phyloP scores from a whole-genome alignment of 2,888 invertebrate genomes.

The Protodeltote pygarga region DNA sequence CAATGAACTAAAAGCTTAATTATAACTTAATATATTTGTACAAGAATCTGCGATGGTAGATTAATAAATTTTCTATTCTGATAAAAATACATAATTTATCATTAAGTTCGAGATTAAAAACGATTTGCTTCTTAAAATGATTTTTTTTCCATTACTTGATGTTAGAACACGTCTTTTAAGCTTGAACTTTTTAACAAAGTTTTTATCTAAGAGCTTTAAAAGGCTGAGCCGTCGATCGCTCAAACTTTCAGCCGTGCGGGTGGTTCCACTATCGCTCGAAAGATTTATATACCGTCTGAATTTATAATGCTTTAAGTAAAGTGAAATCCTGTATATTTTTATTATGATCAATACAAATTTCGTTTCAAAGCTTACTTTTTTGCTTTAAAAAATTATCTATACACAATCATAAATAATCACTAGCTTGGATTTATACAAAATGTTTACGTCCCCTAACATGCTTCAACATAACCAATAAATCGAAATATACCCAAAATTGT shows the following conservation, averaged over 20 bases:
- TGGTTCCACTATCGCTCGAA: background rate
- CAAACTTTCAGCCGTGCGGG: constrained; percentile 23
- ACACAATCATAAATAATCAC: constrained; percentile 5
- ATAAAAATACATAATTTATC: too few relatives aligned
- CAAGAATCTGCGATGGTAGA: too few relatives aligned
- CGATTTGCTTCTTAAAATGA: too few relatives aligned
- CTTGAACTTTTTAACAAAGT: constrained; percentile 21
- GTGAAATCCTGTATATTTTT: constrained; percentile 8
- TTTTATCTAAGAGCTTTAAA: constrained; percentile 33
- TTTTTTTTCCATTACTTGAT: constrained; percentile 28
- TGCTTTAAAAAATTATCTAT: constrained; percentile 18
- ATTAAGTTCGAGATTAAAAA: too few relatives aligned
- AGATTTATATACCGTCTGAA: background rate
- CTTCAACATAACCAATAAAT: constrained; percentile 45
- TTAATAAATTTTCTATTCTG: too few relatives aligned
- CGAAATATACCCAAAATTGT: constrained; percentile 37
- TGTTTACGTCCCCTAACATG: constrained; percentile 13
- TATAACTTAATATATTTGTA: too few relatives aligned
- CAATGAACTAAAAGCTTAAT: too few relatives aligned
- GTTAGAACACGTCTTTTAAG: constrained; percentile 19
- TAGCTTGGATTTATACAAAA: constrained; percentile 15
- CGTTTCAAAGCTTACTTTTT: background rate
- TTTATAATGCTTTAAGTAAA: background rate
- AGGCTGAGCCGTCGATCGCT: constrained; percentile 12
- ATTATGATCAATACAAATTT: constrained; percentile 5